Base-by-base conservation (phyloP, 30 jellyfish, hydroid and myxozoan species). In the Hydractinia symbiolongicarpus region DNA sequence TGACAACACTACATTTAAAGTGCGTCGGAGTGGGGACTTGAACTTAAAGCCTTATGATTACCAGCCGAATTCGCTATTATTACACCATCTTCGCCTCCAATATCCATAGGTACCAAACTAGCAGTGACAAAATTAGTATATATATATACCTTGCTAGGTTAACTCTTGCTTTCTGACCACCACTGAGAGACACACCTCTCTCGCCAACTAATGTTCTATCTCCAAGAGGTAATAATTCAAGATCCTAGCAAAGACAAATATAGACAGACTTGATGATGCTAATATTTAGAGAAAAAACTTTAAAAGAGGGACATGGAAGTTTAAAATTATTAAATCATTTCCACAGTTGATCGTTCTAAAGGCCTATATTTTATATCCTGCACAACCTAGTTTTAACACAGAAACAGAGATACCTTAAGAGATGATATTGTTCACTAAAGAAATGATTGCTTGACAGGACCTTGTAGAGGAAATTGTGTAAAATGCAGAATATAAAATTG, bases 81-180 rank as follows among this genome's bases (percentile, higher is more conserved):
- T n/a, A n/a, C n/a, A 58, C 69, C 17, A 58, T 58, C 19, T 16
- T 3, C 3, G 17, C 69, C 69, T 58, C 69, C 69, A 58, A 58
- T 11, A 58, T 11, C 15, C 15, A 13, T 58, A 58, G 15, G 17
- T 58, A 0, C 69, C 69, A 1, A 30, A 30, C 44, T 30, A 30
- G 44, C 44, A 30, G 15, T 16, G 15, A 13, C 69, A 58, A 75
- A n/a, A 13, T 73, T n/a, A 67, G 1, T 11, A 0, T 10, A 67
- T 15, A n/a, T 5, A 15, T 53, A 9, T 55, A 85, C 97, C 97
- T 84, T 50, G 97, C 97, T 6, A 90, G 81, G 49, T 81, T 90
- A 10, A 90, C 94, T 81, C 97, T 80, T 49, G 97, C 97, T 55
- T 90, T 90, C 64, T 90, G 97, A 11, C 97, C 97, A 11, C 97